Base-by-base conservation (phyloP, 2,113 vertebrate genomes). In the Megatriorchis doriae region DNA sequence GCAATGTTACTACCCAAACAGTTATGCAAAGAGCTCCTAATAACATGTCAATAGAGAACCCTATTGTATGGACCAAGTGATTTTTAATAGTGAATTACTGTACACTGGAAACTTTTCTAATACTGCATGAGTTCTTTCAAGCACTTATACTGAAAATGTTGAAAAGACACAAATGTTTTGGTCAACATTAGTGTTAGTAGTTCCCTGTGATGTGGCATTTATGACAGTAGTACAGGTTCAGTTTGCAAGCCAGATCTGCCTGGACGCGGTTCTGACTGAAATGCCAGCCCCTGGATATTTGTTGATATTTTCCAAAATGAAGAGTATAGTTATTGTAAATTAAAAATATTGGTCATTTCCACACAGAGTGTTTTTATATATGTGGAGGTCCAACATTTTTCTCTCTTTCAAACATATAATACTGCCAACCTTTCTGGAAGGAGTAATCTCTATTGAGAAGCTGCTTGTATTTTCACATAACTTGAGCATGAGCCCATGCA, bases 121-220 rank as follows among this genome's bases (percentile, higher is more conserved):
- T 93, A 74, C 59, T 82, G 26, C 89, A 53, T 32, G 58, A 96
- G 79, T 96, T 97, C 90, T 96, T 97, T 97, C 95, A 96, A 88
- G 86, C 56, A 94, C 96, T 97, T 96, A 94, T 21, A 68, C 38
- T 75, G 91, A 96, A 95, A 95, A 89, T 56, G 52, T 79, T 86
- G 63, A 93, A 97, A 97, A 97, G 91, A 96, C 53, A 93, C 6
- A 43, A 97, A 83, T 75, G n/a, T 86, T 94, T 95, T 94, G 85
- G 89, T 95, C 93, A 93, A 85, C 73, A 92, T 81, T 86, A 91
- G 71, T 90, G 73, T 94, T 94, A 97, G 93, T 86, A 78, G 93
- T 97, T 97, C 97, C 97, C 95, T 96, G 47, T 78, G 77, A 96
- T 91, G 86, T 87, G 71, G 86, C 36, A n/a, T 96, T 97, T 96